phyloP scores from a whole-genome alignment of 2,797 vertebrate genomes.

The Okamejei kenojei region DNA sequence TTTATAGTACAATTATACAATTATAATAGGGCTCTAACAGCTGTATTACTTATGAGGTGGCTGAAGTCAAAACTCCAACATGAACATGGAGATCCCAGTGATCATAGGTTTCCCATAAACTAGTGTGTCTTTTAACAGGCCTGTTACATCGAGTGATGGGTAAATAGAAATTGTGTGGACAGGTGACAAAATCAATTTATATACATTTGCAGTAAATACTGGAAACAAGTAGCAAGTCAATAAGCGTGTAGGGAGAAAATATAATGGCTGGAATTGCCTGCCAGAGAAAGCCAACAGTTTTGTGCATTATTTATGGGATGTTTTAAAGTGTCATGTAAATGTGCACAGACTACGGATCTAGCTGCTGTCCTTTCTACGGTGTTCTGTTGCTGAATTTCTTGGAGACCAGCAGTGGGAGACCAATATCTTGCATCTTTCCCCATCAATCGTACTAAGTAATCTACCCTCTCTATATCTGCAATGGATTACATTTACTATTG shows the following conservation, averaged over 20 bases:
- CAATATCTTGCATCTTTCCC: no score
- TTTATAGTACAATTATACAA: not conserved
- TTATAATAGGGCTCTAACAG: not conserved
- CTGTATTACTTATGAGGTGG: not conserved
- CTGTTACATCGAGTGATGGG: not conserved
- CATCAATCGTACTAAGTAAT: no score
- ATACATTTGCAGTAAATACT: not conserved
- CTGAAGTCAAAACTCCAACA: not conserved
- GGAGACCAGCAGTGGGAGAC: no score
- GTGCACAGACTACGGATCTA: no score
- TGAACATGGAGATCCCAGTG: not conserved
- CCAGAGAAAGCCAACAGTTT: not conserved
- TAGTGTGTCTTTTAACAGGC: not conserved
- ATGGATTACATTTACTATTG: no score
- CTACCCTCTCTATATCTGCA: no score
- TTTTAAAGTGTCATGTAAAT: no score
- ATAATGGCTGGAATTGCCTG: not conserved
- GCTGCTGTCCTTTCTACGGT: no score
- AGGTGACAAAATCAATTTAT: not conserved
- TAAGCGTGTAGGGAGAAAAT: not conserved
- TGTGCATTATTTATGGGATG: no score
- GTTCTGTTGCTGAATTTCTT: no score
- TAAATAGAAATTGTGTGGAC: not conserved
- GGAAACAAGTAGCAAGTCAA: not conserved
- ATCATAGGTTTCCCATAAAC: not conserved